Base-by-base conservation (phyloP, 2,888 invertebrate genomes). In the Stenolophus ochropezus region DNA sequence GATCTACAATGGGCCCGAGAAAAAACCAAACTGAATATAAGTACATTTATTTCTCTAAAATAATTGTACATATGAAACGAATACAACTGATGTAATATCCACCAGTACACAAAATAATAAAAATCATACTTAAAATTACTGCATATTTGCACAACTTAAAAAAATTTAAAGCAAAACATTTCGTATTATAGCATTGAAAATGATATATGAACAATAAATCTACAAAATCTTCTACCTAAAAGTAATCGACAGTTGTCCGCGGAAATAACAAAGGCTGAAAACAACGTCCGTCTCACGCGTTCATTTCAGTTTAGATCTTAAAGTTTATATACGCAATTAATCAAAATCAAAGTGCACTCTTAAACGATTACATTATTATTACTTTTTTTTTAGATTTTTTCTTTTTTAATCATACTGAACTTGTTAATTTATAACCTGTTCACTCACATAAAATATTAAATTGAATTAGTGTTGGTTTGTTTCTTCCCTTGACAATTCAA, bases 361-460 rank as follows among this genome's bases (percentile, higher is more conserved):
- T 80, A 80, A 80, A 73, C 58, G 73, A 73, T 80, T 80, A 80
- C 80, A 80, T 80, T 80, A 73, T 80, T 80, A 80, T 80, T 71
- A 73, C 21, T 80, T 16, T 71, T 80, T 80, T 73, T 80, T 80
- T 56, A 51, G 11, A 18, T 73, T 80, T 80, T 75, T 53, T 71
- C 14, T 80, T 80, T 73, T 73, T 80, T 61, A 61, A 58, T 69
- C 73, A 73, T 80, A 53, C 73, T 80, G 80, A 73, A 80, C 73
- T 33, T 80, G 80, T 80, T 73, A 73, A 71, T 79, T 77, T 75
- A 6, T 73, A 80, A 65, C 73, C 80, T 71, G 56, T 56, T 80
- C 80, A 80, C 80, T 80, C 80, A 80, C 80, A 80, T 80, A 71
- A 69, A 80, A 80, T 80, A 80, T 71, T 69, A 79, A 69, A 51